Evolutionary conservation across 2,888 invertebrate genomes (phyloP).

Genomic region (Vanessa cardui): DNA sequence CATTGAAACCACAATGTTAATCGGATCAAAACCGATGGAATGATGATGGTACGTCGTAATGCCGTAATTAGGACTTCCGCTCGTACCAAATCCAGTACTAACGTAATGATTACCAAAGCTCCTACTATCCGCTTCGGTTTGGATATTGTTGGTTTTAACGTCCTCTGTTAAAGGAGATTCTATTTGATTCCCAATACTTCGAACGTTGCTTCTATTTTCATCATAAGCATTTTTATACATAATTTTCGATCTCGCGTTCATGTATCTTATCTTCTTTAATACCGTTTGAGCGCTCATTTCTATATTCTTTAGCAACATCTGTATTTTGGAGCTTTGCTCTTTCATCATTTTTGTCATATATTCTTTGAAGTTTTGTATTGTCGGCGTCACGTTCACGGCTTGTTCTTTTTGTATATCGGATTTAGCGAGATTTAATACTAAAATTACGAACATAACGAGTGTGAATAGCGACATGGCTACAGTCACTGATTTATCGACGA

Average conservation of each 20-base stretch:
- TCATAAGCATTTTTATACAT: constrained; percentile 25
- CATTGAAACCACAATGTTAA: constrained; percentile 76
- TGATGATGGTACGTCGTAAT: constrained; percentile 72
- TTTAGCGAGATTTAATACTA: constrained; percentile 57
- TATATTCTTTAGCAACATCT: constrained; percentile 64
- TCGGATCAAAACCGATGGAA: constrained; percentile 78
- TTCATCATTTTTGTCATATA: constrained; percentile 65
- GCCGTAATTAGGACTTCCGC: constrained; percentile 60
- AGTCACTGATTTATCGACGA: constrained; percentile 48
- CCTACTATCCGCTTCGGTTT: constrained; percentile 48
- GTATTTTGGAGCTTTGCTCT: constrained; percentile 71
- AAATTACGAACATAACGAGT: constrained; percentile 55
- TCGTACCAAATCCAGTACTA: constrained; percentile 63
- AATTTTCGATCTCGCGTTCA: constrained; percentile 50
- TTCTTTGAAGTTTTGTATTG: constrained; percentile 63
- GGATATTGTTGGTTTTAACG: constrained; percentile 45
- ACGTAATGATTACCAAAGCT: constrained; percentile 64
- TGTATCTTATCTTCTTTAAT: constrained; percentile 62
- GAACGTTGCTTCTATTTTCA: constrained; percentile 26
- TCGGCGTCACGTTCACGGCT: constrained; percentile 44
- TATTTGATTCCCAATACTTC: constrained; percentile 55
- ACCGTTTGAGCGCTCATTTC: constrained; percentile 69
- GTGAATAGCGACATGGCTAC: constrained; percentile 67
- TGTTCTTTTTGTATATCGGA: constrained; percentile 53
- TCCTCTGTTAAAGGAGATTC: constrained; percentile 59